phyloP scores from a whole-genome alignment of 2,797 vertebrate species.

The Scolopax bukidnonensis region DNA sequence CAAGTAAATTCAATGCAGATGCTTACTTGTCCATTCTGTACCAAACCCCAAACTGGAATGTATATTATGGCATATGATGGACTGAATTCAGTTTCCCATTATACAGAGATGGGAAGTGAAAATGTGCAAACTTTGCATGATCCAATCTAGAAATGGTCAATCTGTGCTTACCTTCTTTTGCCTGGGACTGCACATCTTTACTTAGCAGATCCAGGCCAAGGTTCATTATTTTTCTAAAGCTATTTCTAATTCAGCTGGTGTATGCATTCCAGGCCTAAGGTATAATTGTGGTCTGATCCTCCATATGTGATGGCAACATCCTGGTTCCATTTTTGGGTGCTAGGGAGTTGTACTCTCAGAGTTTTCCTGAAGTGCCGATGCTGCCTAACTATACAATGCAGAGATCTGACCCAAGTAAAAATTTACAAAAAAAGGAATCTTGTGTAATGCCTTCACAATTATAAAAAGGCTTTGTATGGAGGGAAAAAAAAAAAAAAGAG shows the following conservation, averaged over 20 bases:
- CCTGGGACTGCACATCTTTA: neutral
- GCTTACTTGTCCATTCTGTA: neutral
- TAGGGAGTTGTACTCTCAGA: neutral
- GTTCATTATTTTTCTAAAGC: neutral
- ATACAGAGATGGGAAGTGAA: neutral
- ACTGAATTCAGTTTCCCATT: neutral
- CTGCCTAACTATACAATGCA: neutral
- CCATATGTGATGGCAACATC: neutral
- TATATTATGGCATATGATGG: neutral
- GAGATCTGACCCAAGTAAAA: neutral
- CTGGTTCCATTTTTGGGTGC: neutral
- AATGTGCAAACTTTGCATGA: neutral
- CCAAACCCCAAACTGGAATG: neutral
- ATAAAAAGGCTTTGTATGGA: conserved; percentile 11
- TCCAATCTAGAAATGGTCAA: neutral
- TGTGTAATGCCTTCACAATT: conserved; percentile 7
- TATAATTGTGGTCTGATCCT: neutral
- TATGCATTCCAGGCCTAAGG: neutral
- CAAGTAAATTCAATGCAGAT: neutral
- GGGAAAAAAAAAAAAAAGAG: no score
- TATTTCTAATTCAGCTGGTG: neutral
- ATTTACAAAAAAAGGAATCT: neutral
- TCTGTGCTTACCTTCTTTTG: neutral
- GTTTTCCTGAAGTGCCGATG: neutral
- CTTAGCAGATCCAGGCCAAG: neutral